A percentile compares a stretch with the other conserved stretches of the same genome.
These are phyloP conservation scores for Dicyrtoma fusca DNA, from an alignment of 2,888 invertebrate species.

Conservation along the genomic window DNA sequence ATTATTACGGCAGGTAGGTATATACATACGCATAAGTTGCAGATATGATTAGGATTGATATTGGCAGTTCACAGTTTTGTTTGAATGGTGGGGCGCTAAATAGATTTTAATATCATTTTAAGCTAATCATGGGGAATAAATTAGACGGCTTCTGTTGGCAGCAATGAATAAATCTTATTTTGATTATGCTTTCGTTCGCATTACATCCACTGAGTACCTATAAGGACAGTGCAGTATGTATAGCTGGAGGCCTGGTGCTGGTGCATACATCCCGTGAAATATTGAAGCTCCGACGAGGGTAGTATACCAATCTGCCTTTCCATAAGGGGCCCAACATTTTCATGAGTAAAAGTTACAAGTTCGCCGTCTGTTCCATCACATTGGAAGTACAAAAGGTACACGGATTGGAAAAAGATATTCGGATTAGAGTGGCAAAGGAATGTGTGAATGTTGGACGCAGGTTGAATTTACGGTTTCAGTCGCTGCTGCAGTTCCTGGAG, in stretches of 20 bases:
- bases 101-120: slow-evolving; percentile 34
- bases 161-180: slow-evolving; percentile 26
- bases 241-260: too few species aligned
- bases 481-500: background rate
- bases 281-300: too few species aligned
- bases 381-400: slow-evolving; percentile 9
- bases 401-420: slow-evolving; percentile 13
- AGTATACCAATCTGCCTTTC: too few species aligned
- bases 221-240: too few species aligned
- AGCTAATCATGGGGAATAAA: slow-evolving; percentile 32
- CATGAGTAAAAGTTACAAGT: slow-evolving; percentile 13
- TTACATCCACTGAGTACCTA: too few species aligned
- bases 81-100: background rate
- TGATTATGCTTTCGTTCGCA: too few species aligned
- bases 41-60: too few species aligned
- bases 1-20: too few species aligned
- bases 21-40: too few species aligned
- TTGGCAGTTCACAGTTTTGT: too few species aligned
- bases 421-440: slow-evolving; percentile 25
- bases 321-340: background rate
- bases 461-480: slow-evolving; percentile 29
- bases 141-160: slow-evolving; percentile 20
- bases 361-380: slow-evolving; percentile 18
- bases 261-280: too few species aligned
- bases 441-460: slow-evolving; percentile 35